phyloP scores from a whole-genome alignment of 2,888 invertebrate genomes.

The Coenonympha glycerion region DNA sequence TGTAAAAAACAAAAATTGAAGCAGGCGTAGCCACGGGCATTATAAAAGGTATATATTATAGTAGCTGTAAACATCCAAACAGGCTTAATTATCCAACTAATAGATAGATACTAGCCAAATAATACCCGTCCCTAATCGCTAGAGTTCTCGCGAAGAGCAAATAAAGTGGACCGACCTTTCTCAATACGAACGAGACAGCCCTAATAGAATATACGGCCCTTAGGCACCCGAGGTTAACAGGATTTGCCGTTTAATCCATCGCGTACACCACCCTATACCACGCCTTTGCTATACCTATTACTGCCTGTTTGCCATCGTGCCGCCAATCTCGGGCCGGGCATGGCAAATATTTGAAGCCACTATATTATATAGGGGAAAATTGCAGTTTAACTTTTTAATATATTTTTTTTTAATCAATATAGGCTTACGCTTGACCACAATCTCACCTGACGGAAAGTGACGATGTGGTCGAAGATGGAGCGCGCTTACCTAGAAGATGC shows the following conservation, averaged over 20 bases:
- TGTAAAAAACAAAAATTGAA: too few relatives aligned
- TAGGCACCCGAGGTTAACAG: slow-evolving; percentile 15
- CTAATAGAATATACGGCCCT: slow-evolving; percentile 17
- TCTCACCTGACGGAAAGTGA: too few relatives aligned
- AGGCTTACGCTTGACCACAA: too few relatives aligned
- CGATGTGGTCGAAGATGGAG: too few relatives aligned
- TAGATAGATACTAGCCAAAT: not conserved
- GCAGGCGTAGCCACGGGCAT: too few relatives aligned
- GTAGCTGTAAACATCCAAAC: too few relatives aligned
- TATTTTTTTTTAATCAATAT: too few relatives aligned
- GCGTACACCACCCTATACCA: not conserved
- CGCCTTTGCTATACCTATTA: slow-evolving; percentile 3
- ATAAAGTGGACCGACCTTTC: slow-evolving; percentile 3
- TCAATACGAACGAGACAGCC: slow-evolving; percentile 17
- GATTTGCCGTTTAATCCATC: slow-evolving; percentile 15
- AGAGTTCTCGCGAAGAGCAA: not conserved
- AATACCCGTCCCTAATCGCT: not conserved
- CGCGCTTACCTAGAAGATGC: too few relatives aligned
- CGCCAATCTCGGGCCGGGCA: slow-evolving; percentile 2
- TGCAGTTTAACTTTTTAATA: not conserved
- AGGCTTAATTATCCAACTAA: too few relatives aligned
- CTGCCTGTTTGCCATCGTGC: slow-evolving; percentile 12
- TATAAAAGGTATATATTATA: too few relatives aligned
- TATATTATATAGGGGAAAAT: not conserved
- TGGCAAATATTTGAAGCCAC: slow-evolving; percentile 5